Conservation (phyloP, 2,888 invertebrate genomes). For the Nemotelus pantherinus region DNA sequence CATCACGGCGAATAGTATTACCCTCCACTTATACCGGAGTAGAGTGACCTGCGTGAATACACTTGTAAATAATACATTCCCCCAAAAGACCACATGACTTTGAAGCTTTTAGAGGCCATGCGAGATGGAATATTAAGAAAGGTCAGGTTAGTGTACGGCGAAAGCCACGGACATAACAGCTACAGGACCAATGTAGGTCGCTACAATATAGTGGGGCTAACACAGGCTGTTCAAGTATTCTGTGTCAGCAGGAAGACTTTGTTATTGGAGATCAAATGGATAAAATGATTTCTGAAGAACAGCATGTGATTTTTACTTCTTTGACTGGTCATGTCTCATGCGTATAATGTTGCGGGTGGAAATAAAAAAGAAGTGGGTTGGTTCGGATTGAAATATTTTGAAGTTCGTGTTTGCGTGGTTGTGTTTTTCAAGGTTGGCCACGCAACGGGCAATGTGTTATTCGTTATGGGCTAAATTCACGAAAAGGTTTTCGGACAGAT, state of each 20-base stretch:
- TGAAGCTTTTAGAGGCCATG: constrained; percentile 7
- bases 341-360: too few species aligned
- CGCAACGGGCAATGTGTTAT: constrained; percentile 9
- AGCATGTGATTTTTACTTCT: constrained; percentile 4
- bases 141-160: constrained; percentile 29
- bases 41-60: too few species aligned
- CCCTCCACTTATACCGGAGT: too few species aligned
- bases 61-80: background rate
- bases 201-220: background rate
- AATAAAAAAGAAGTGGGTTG: too few species aligned
- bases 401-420: too few species aligned
- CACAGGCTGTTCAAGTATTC: background rate
- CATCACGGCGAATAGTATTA: too few species aligned
- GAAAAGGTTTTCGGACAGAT: background rate
- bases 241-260: background rate
- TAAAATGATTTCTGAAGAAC: constrained; percentile 1
- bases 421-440: background rate
- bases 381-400: too few species aligned
- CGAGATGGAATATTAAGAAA: constrained; percentile 40
- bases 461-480: constrained; percentile 15
- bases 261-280: constrained; percentile 6
- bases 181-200: constrained; percentile 40
- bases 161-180: constrained; percentile 5
- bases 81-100: constrained; percentile 13
- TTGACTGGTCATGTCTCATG: background rate